A percentile compares a stretch with the other conserved stretches of the same genome.
Conservation (phyloP, 2,888 invertebrate species). For the Tinea semifulvella region DNA sequence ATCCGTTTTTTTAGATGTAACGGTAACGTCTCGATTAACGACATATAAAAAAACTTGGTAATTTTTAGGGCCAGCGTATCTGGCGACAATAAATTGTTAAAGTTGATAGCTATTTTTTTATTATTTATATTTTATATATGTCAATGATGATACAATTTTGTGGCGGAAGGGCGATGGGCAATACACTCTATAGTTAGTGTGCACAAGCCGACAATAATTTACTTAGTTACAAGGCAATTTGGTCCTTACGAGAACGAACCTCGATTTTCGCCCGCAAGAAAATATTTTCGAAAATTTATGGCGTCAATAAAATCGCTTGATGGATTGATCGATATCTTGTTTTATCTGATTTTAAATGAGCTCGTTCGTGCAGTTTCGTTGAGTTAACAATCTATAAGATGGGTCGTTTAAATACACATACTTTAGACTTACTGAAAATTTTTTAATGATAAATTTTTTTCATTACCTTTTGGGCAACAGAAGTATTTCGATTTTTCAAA, state of each 20-base stretch:
- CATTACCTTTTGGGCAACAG: too few relatives aligned
- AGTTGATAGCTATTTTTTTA: too few relatives aligned
- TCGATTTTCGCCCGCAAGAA: conserved; percentile 32
- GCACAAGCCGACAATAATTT: conserved; percentile 34
- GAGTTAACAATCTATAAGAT: conserved; percentile 8
- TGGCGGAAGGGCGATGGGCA: conserved; percentile 15
- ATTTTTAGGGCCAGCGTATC: too few relatives aligned
- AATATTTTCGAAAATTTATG: conserved; percentile 40
- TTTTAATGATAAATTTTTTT: too few relatives aligned
- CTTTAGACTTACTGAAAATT: too few relatives aligned
- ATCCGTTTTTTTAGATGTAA: too few relatives aligned
- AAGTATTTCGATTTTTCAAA: too few relatives aligned
- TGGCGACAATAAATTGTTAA: too few relatives aligned
- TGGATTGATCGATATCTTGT: conserved; percentile 39
- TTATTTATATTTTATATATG: too few relatives aligned
- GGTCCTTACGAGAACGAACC: conserved; percentile 20
- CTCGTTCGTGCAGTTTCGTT: conserved; percentile 2
- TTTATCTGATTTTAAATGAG: conserved; percentile 20
- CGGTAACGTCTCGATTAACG: too few relatives aligned
- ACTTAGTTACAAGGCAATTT: conserved; percentile 35
- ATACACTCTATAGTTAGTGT: conserved; percentile 31
- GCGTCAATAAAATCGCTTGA: conserved; percentile 36
- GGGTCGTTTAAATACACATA: not conserved
- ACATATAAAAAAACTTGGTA: too few relatives aligned
- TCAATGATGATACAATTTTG: conserved; percentile 17